Percentiles rank a stretch among this genome's conserved stretches.
Conservation (phyloP, 2,888 invertebrate species). For the Automeris io region DNA sequence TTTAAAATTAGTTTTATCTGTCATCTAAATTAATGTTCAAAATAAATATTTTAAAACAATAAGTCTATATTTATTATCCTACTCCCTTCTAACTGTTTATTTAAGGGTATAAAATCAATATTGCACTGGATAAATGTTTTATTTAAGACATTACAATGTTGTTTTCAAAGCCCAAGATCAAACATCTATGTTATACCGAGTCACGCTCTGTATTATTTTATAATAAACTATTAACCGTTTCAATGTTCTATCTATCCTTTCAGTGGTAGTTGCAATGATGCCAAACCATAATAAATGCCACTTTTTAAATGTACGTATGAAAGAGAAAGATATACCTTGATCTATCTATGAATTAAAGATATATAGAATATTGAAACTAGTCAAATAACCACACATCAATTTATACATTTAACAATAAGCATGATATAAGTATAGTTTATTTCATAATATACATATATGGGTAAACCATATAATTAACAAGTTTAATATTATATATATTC, state of each 20-base stretch:
- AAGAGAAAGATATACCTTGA: no score
- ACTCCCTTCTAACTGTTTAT: neutral
- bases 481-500: conserved; percentile 25
- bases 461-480: conserved; percentile 50
- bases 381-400: conserved; percentile 44
- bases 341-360: no score
- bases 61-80: neutral
- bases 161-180: conserved; percentile 62
- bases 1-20: neutral
- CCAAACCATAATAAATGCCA: no score
- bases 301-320: no score
- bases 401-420: conserved; percentile 46
- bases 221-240: no score
- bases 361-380: no score
- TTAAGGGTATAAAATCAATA: conserved; percentile 12
- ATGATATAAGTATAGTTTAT: conserved; percentile 45
- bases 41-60: conserved; percentile 1
- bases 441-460: conserved; percentile 61
- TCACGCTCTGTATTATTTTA: conserved; percentile 55
- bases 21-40: neutral
- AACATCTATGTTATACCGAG: conserved; percentile 55
- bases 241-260: no score
- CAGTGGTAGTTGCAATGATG: no score
- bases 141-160: conserved; percentile 69
- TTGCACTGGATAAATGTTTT: conserved; percentile 71